These are phyloP conservation scores for Apostichopus parvimensis DNA, from an alignment of 35 echinoderm and acorn worm species.

Conservation along the genomic window DNA sequence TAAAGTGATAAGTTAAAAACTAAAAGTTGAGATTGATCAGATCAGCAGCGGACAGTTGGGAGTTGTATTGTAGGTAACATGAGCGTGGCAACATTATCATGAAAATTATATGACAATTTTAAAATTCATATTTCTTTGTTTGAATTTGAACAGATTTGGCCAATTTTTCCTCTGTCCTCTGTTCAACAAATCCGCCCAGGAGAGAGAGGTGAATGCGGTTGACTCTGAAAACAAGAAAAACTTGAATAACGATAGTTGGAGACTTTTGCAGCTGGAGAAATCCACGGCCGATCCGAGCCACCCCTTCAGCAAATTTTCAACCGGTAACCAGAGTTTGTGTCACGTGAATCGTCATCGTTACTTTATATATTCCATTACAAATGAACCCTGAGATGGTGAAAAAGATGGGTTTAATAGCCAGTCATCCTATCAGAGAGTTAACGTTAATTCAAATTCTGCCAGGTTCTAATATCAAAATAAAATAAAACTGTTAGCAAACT, in stretches of 20 bases:
- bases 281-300: conserved; percentile 70
- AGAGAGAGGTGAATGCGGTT: conserved; percentile 92
- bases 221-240: conserved; percentile 94
- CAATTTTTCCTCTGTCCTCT: conserved; percentile 93
- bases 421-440: too few relatives aligned
- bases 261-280: conserved; percentile 88
- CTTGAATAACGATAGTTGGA: conserved; percentile 80
- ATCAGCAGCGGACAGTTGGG: neutral
- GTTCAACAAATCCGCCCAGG: conserved; percentile 86
- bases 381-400: too few relatives aligned
- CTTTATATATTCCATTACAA: too few relatives aligned
- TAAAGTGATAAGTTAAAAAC: too few relatives aligned
- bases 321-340: conserved; percentile 51
- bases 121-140: conserved; percentile 5
- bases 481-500: too few relatives aligned
- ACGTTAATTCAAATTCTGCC: too few relatives aligned
- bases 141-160: conserved; percentile 71
- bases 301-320: conserved; percentile 87
- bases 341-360: too few relatives aligned
- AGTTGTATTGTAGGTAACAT: neutral
- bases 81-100: neutral
- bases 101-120: neutral
- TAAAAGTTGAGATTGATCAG: too few relatives aligned
- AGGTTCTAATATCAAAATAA: too few relatives aligned
- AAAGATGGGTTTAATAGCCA: too few relatives aligned